Base-by-base conservation (phyloP, 2,888 invertebrate species). In the Drosophila nigricruria region DNA sequence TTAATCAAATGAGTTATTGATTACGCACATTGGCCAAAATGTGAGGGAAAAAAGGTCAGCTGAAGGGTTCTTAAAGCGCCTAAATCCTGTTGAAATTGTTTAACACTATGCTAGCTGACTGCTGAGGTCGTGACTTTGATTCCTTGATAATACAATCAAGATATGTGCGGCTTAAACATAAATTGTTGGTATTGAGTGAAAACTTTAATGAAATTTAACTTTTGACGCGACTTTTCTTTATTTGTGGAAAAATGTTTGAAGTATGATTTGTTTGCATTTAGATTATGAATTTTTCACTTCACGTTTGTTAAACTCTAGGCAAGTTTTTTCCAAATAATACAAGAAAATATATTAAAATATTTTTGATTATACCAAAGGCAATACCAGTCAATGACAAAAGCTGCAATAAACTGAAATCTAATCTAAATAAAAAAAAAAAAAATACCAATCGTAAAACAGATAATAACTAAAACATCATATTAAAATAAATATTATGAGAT, bases 1-100 rank as follows among this genome's bases (percentile, higher is more conserved):
- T 90, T 81, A 90, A 90, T 90, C 90, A 88, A 82, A 77, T 81
- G 68, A 72, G 62, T 73, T 84, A 89, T 86, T 84, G 89, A 89
- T 87, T 81, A 62, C 70, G 16, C 27, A 23, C 73, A 64, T 70
- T 70, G 60, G 30, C 42, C 30, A 20, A 23, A 42, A 9, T 20
- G 47, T 12, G 18, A 14, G 23, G 18, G 2, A 14, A 12, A 34
- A 57, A 57, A 47, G 58, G 58, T 14, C 36, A 47, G 43, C 57
- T 10, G 30, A 38, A 42, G 30, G 56, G 20, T 56, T 18, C 56
- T 42, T 38, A 18, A 54, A 14, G 56, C 42, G n/a, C 30, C 32
- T n/a, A 30, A 56, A 10, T 30, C 10, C 56, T 5, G 18, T 0
- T 5, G 16, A 56, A 56, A 56, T 40, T 56, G 40, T 56, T 56